phyloP scores from a whole-genome alignment of 1,140 invertebrate genomes.

The Conus ventricosus region DNA sequence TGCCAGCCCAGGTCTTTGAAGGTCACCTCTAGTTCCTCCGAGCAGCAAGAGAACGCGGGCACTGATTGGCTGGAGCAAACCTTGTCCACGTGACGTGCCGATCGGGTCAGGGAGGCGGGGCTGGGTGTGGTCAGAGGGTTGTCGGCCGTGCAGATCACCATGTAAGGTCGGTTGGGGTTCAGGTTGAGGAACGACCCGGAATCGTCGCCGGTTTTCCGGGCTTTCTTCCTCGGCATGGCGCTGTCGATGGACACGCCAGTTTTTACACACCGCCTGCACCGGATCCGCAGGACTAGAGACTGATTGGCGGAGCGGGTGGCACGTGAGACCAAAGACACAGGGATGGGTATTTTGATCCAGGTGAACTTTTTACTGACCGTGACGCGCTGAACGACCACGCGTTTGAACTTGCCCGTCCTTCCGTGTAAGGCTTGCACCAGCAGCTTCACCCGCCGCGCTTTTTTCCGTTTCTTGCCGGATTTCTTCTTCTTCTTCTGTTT shows the following conservation, averaged over 20 bases:
- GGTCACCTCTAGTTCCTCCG: neutral
- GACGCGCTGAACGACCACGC: slow-evolving; percentile 27
- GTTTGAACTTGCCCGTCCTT: slow-evolving; percentile 23
- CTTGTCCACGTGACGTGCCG: neutral
- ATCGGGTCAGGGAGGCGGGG: neutral
- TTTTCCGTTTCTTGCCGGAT: neutral
- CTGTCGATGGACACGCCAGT: slow-evolving; percentile 12
- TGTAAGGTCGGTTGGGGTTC: slow-evolving; percentile 25
- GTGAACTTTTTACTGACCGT: slow-evolving; percentile 1
- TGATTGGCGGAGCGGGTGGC: slow-evolving; percentile 19
- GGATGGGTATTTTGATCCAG: slow-evolving; percentile 17
- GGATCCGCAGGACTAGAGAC: slow-evolving; percentile 1
- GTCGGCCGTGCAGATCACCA: slow-evolving; percentile 21
- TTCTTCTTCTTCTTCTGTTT: neutral
- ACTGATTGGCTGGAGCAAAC: neutral
- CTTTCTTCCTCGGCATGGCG: slow-evolving; percentile 8
- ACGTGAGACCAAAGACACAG: slow-evolving; percentile 21
- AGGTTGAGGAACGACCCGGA: neutral
- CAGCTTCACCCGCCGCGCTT: slow-evolving; percentile 7
- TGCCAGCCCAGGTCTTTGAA: slow-evolving; percentile 26
- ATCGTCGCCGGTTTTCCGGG: neutral
- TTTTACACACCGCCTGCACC: slow-evolving; percentile 24
- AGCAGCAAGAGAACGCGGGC: neutral
- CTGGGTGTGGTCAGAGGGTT: neutral
- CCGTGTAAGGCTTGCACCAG: slow-evolving; percentile 9